Conservation (phyloP, 1,140 invertebrate species). For the Metopolophium dirhodum region DNA sequence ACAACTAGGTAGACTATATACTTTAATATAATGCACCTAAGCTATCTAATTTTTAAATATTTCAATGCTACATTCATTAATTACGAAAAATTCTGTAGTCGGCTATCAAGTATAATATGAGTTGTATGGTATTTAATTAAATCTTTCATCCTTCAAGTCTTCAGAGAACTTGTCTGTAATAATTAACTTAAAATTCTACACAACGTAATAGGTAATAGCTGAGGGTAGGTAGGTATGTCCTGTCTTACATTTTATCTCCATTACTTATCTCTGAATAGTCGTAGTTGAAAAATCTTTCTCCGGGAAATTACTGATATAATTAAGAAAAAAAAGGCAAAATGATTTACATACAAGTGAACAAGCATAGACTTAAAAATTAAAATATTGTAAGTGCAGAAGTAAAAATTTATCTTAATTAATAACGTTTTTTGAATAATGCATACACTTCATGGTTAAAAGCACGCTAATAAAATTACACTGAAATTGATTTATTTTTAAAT, state of each 20-base stretch:
- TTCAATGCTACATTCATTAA: not conserved
- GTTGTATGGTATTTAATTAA: not conserved
- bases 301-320: not conserved
- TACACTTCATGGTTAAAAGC: not conserved
- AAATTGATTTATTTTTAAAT: constrained; percentile 3
- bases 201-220: not conserved
- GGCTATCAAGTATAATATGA: not conserved
- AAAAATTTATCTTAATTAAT: not conserved
- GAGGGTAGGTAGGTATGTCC: too few relatives aligned
- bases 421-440: not conserved
- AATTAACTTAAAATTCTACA: not conserved
- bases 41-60: not conserved
- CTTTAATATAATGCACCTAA: not conserved
- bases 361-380: not conserved
- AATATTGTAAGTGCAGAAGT: not conserved
- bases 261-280: not conserved
- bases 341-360: not conserved
- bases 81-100: not conserved
- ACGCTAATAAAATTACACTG: not conserved
- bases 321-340: not conserved
- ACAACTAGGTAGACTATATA: too few relatives aligned
- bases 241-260: not conserved
- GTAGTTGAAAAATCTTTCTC: not conserved
- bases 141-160: not conserved
- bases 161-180: not conserved